Conservation (phyloP, 2,797 vertebrate genomes). For the Xenops minutus region DNA sequence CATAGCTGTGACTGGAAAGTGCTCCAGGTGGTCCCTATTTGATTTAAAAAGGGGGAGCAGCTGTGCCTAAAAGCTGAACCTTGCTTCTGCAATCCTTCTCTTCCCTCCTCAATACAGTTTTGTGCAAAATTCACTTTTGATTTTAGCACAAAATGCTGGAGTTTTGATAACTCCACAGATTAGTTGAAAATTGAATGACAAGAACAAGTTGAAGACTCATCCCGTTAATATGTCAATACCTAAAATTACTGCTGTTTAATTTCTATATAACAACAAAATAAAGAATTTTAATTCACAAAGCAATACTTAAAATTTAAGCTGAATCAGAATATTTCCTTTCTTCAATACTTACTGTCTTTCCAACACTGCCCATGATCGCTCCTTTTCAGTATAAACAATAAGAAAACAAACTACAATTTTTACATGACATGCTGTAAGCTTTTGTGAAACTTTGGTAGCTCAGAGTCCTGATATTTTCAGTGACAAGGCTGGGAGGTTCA, state of each 20-base stretch:
- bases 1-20: neutral
- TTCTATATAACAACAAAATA: neutral
- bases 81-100: neutral
- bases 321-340: neutral
- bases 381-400: neutral
- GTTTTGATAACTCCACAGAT: neutral
- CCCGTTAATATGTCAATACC: neutral
- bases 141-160: neutral
- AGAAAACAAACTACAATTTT: neutral
- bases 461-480: neutral
- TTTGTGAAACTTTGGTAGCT: neutral
- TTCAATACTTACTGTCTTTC: neutral
- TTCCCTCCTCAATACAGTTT: neutral
- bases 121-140: neutral
- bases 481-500: neutral
- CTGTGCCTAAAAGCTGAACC: neutral
- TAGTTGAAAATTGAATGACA: neutral
- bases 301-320: neutral
- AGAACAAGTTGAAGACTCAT: neutral
- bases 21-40: neutral
- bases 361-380: neutral
- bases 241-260: neutral
- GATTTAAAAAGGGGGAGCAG: neutral
- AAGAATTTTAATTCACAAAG: neutral
- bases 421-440: neutral